Evolutionary conservation across 37 sponge, comb jelly and placozoan species (phyloP).

Genomic region (Geodia barretti): DNA sequence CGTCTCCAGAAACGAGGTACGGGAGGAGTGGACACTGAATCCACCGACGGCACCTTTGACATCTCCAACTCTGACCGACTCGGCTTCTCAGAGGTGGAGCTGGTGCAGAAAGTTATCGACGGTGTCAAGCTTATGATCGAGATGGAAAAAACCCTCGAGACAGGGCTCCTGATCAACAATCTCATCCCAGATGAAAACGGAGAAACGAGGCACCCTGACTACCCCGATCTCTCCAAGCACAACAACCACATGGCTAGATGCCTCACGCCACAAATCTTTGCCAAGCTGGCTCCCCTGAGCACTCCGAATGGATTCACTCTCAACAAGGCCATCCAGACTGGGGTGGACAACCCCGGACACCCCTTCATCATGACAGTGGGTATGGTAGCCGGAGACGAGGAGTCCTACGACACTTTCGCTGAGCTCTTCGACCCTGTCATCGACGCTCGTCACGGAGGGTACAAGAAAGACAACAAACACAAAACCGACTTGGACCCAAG

Average conservation of each 20-base stretch:
- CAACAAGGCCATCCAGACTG: constrained; percentile 43
- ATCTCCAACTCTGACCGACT: constrained; percentile 84
- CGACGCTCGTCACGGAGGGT: constrained; percentile 68
- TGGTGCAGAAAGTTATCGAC: constrained; percentile 83
- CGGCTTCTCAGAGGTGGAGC: constrained; percentile 84
- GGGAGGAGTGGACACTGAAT: constrained; percentile 18
- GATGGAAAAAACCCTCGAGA: constrained; percentile 63
- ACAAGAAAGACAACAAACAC: constrained; percentile 64
- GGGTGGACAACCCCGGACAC: constrained; percentile 68
- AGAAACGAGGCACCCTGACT: too few species aligned
- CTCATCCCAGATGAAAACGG: too few species aligned
- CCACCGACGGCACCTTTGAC: constrained; percentile 61
- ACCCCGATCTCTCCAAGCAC: constrained; percentile 37
- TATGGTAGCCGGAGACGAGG: constrained; percentile 77
- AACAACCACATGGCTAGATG: constrained; percentile 44
- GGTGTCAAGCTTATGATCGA: constrained; percentile 84
- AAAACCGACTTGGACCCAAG: constrained; percentile 74
- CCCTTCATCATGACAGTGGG: constrained; percentile 69
- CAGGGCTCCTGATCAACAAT: constrained; percentile 24
- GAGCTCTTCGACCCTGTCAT: constrained; percentile 73
- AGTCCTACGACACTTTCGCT: constrained; percentile 78
- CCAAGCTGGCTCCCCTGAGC: constrained; percentile 25
- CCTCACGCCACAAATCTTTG: constrained; percentile 40
- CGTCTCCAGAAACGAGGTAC: constrained; percentile 85
- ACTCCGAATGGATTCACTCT: constrained; percentile 54